Conservation (phyloP, 1,140 invertebrate genomes). For the Sitophilus oryzae region DNA sequence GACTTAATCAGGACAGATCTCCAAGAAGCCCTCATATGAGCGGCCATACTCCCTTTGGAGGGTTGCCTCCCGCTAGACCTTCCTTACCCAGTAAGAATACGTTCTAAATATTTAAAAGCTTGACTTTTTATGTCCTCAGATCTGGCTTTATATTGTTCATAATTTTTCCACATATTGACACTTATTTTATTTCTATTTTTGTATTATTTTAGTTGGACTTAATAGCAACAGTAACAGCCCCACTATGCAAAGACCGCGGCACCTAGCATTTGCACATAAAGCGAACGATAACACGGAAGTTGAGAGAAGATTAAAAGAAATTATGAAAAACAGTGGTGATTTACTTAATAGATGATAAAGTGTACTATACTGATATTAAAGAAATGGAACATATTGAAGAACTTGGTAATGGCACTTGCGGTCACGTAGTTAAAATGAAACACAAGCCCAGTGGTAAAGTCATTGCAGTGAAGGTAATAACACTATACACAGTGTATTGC, state of each 20-base stretch:
- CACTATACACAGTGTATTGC: no score
- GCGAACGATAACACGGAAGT: conserved; percentile 43
- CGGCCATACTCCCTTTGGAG: conserved; percentile 23
- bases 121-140: no score
- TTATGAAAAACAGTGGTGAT: conserved; percentile 69
- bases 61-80: conserved; percentile 27
- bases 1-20: conserved; percentile 29
- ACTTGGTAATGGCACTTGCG: conserved; percentile 92
- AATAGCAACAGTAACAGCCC: conserved; percentile 30
- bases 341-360: conserved; percentile 72
- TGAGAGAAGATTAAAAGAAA: conserved; percentile 48
- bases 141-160: no score
- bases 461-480: conserved; percentile 95
- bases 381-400: conserved; percentile 86
- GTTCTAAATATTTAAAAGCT: no score
- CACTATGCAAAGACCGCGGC: conserved; percentile 29
- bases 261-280: conserved; percentile 30
- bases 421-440: conserved; percentile 95
- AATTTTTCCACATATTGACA: background rate
- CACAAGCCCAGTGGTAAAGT: conserved; percentile 78
- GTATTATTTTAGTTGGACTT: conserved; percentile 30
- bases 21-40: conserved; percentile 26
- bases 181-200: no score
- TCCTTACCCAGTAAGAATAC: conserved; percentile 30
- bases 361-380: conserved; percentile 77